Percentiles rank a stretch among this genome's conserved stretches.
Evolutionary conservation across 2,797 vertebrate genomes (phyloP).

Genomic region (Sternotherus odoratus): DNA sequence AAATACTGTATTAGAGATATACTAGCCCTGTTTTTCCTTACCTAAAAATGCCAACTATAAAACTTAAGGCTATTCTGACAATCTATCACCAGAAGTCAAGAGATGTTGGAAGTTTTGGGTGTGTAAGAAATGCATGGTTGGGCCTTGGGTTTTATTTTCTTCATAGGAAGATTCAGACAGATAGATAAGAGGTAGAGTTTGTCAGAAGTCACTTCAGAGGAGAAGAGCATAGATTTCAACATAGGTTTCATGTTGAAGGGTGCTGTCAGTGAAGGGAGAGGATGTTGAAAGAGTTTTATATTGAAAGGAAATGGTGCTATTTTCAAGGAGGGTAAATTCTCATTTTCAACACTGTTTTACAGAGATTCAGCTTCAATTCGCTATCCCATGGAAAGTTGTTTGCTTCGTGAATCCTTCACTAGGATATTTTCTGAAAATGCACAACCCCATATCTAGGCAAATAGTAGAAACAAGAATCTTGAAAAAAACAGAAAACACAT

Average conservation of each 20-base stretch:
- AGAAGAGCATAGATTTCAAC: background rate
- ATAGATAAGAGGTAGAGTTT: background rate
- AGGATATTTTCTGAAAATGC: rapidly evolving
- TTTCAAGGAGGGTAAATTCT: background rate
- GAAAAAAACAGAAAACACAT: background rate
- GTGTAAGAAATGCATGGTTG: background rate
- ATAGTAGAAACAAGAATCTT: background rate
- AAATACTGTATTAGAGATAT: background rate
- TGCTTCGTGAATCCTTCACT: background rate
- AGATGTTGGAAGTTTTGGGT: background rate
- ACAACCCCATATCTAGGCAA: background rate
- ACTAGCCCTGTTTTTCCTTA: background rate
- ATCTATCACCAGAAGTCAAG: background rate
- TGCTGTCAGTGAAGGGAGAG: background rate
- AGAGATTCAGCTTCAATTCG: background rate
- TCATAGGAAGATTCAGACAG: background rate
- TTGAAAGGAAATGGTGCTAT: background rate
- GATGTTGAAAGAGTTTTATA: background rate
- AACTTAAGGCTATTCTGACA: background rate
- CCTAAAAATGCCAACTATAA: background rate
- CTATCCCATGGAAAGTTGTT: background rate
- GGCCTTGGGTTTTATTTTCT: background rate
- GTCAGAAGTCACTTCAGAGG: background rate
- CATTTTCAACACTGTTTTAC: background rate
- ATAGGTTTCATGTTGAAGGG: background rate